Evolutionary conservation across 2,797 vertebrate species (phyloP), one percentile per base, ranked within the genome.

Genomic region (Galagoides demidoff): DNA sequence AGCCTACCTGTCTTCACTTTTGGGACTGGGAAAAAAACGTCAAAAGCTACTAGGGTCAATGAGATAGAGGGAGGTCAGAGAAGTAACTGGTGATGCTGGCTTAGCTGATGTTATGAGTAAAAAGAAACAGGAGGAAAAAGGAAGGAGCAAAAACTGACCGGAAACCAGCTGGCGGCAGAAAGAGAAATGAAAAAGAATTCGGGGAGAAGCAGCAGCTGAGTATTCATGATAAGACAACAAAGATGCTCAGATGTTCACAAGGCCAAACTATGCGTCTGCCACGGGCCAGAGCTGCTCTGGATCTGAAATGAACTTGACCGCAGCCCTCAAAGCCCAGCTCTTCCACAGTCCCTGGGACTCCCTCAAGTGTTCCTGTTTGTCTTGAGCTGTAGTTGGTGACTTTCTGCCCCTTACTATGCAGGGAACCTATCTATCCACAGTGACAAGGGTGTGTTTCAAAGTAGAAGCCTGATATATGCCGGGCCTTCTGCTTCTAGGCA

Each of bases 181-280:
- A 85, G n/a, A 81, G 66, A 68, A 88, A 78, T 17, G 12, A 71
- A 84, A 85, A 17, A 63, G 29, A 70, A 74, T 23, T 19, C 12
- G 20, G 14, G 34, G 25, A 16, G 37, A 59, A 8, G 17, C 0
- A n/a, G 13, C 1, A 87, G n/a, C 66, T 64, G 0, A 95, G 79
- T 63, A 5, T 27, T 63, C 27, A 7, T 2, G 2, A 27, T 1
- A 0, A 31, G 52, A 39, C 20, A 37, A 23, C 34, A 25, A 77
- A 52, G 57, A 85, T 0, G 10, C 23, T 43, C 0, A 0, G 25
- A 57, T 3, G 7, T 31, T 86, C 19, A 1, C 0, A 14, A 77
- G 20, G 11, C 57, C 52, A 45, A 31, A 22, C 23, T 2, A 19
- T 0, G 12, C 13, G 27, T 20, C 25, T 89, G 68, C 31, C 13